A percentile compares a stretch with the other conserved stretches of the same genome.
phyloP scores from a whole-genome alignment of 2,113 vertebrate genomes.

The Cebus imitator region DNA sequence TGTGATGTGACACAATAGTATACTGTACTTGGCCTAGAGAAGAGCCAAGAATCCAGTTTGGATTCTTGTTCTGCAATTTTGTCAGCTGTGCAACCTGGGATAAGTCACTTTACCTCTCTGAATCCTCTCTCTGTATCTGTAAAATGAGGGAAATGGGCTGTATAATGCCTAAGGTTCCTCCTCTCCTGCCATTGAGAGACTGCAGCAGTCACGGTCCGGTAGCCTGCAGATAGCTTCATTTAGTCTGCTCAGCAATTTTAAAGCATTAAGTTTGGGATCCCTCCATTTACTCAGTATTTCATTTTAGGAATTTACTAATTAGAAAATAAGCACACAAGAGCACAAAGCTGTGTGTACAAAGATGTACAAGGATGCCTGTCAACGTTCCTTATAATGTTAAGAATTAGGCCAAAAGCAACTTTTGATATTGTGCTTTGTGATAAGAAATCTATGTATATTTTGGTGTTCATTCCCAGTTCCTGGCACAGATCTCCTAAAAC shows the following conservation, averaged over 20 bases:
- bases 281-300: background rate
- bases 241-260: background rate
- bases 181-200: background rate
- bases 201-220: background rate
- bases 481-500: background rate
- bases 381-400: background rate
- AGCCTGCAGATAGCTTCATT: background rate
- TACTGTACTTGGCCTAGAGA: background rate
- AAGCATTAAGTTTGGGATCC: background rate
- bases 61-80: background rate
- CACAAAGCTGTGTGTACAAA: background rate
- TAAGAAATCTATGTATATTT: background rate
- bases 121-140: background rate
- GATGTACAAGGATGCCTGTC: background rate
- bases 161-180: too few species aligned
- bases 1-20: background rate
- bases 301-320: background rate
- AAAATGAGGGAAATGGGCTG: background rate
- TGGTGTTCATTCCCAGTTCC: background rate
- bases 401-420: background rate
- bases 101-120: background rate
- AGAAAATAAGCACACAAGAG: background rate
- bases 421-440: background rate
- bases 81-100: background rate
- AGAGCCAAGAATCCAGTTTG: background rate